Conservation (phyloP, 1,140 invertebrate species). For the Brachionus paranguensis region DNA sequence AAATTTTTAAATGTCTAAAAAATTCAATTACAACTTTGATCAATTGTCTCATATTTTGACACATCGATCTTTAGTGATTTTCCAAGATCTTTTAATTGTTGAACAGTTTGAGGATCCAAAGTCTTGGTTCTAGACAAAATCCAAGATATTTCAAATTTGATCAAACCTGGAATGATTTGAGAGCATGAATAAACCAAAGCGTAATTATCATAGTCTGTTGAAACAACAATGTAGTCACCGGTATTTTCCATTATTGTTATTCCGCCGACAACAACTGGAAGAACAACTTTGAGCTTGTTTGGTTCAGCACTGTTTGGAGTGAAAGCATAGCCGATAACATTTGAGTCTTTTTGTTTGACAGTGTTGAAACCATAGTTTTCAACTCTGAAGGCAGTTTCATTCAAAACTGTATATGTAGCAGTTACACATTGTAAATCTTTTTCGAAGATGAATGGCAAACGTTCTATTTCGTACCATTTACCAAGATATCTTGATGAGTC, state of each 20-base stretch:
- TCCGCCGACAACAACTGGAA: not conserved
- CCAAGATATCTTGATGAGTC: not conserved
- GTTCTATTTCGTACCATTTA: slow-evolving; percentile 22
- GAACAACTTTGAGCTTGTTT: slow-evolving; percentile 2
- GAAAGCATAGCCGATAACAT: not conserved
- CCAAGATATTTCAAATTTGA: slow-evolving; percentile 34
- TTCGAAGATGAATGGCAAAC: slow-evolving; percentile 12
- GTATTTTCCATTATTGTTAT: not conserved
- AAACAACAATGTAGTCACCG: not conserved
- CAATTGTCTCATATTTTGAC: not conserved
- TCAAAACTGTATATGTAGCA: not conserved
- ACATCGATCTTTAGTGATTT: not conserved
- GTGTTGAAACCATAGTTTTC: slow-evolving; percentile 12
- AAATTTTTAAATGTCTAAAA: too few species aligned
- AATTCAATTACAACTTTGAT: not conserved
- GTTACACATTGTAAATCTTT: slow-evolving; percentile 22
- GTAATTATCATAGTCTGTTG: slow-evolving; percentile 4
- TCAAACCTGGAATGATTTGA: slow-evolving; percentile 1
- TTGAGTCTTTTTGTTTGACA: not conserved
- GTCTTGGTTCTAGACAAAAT: slow-evolving; percentile 35
- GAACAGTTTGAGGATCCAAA: not conserved
- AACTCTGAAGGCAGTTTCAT: slow-evolving; percentile 11
- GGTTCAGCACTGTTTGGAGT: not conserved
- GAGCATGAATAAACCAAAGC: slow-evolving; percentile 14
- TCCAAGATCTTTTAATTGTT: not conserved